These are phyloP conservation scores for Penaeus indicus DNA, from an alignment of 1,140 invertebrate species.

Conservation along the genomic window DNA sequence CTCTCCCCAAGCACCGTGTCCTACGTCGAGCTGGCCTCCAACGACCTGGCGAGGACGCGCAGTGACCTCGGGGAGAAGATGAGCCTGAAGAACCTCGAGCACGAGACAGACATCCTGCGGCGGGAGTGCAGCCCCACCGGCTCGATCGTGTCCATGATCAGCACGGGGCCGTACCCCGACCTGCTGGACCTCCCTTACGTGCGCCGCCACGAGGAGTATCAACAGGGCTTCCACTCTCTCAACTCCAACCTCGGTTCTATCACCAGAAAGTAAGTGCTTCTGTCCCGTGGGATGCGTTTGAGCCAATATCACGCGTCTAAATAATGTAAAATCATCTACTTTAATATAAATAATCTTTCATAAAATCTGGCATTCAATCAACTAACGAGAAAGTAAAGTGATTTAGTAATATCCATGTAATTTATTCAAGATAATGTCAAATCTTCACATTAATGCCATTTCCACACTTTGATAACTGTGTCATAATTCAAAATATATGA, in stretches of 20 bases:
- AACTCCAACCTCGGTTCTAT: slow-evolving; percentile 37
- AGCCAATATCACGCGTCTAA: not conserved
- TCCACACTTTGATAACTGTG: no score
- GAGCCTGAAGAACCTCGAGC: slow-evolving; percentile 51
- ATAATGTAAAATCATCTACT: no score
- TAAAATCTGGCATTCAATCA: no score
- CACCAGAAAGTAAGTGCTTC: slow-evolving; percentile 50
- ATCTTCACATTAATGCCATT: no score
- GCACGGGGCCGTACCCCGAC: slow-evolving; percentile 39
- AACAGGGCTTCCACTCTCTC: slow-evolving; percentile 31
- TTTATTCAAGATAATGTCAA: no score
- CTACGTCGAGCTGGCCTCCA: slow-evolving; percentile 48
- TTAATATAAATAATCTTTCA: no score
- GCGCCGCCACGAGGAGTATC: not conserved
- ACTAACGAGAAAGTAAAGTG: no score
- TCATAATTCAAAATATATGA: no score
- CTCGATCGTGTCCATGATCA: slow-evolving; percentile 47
- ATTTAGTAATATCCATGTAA: no score
- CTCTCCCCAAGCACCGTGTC: slow-evolving; percentile 40
- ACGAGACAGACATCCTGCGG: slow-evolving; percentile 49
- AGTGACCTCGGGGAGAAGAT: slow-evolving; percentile 43
- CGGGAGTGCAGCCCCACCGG: slow-evolving; percentile 57
- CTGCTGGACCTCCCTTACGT: slow-evolving; percentile 46
- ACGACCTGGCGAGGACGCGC: slow-evolving; percentile 36
- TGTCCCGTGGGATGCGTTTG: not conserved